Base-by-base conservation (phyloP, 2,113 vertebrate genomes). In the Clarias magur region DNA sequence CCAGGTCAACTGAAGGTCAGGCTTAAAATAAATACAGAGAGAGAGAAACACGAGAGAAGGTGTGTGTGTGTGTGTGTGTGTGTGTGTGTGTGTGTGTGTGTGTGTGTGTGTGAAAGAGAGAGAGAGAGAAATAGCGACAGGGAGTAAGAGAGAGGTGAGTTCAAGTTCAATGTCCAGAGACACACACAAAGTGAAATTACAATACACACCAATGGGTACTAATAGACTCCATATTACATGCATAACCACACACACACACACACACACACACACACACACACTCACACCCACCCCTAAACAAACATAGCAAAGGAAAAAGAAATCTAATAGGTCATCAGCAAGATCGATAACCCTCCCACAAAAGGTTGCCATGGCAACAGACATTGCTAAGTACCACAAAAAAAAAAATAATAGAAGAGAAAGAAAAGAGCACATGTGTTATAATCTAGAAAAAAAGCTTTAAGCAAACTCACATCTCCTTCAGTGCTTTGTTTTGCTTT, bases 191-290 rank as follows among this genome's bases (percentile, higher is more conserved):
- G 16, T 7, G 30, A 85, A 12, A n/a, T 38, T 3, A 62, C n/a
- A 56, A 70, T 54, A 68, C 15, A 83, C 6, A 68, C 63, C 25
- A 42, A 0, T 30, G 11, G 19, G 53, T 7, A 65, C 38, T 67
- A 62, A 48, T 13, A 53, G 63, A 63, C 34, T 63, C 11, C 11
- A 82, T 53, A 38, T 8, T 17, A 90, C 13, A 90, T 70, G 80
- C 76, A 88, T 79, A 91, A 81, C n/a, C n/a, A 34, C 9, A 27
- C 34, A 57, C 1, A 62, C 16, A 82, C 34, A 84, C 90, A 91
- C 89, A 90, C 91, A 91, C 86, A 91, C 89, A 90, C 91, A 91
- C 86, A 12, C 85, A 85, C 88, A 83, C 75, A 62, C 19, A 56
- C 80, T 79, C 62, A 81, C 68, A 68, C 87, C 88, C 79, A 88